phyloP scores from a whole-genome alignment of 2,888 invertebrate species.

The Neuroscelio doddi region DNA sequence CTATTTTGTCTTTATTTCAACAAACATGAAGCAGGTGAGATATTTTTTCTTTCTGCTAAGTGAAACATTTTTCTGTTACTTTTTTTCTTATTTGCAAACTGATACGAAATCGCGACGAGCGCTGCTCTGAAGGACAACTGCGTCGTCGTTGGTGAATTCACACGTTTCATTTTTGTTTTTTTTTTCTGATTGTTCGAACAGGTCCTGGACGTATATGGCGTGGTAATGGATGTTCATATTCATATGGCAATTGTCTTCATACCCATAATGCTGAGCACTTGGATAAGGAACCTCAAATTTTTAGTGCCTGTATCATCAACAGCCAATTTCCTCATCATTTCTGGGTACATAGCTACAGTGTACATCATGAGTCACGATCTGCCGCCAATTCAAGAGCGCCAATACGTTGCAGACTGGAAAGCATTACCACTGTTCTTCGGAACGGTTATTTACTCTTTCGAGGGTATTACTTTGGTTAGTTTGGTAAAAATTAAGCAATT shows the following conservation, averaged over 20 bases:
- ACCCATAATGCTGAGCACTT: constrained; percentile 82
- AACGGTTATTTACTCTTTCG: constrained; percentile 96
- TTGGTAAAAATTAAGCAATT: too few species aligned
- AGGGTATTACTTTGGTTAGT: constrained; percentile 92
- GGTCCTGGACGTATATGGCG: constrained; percentile 80
- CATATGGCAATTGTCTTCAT: constrained; percentile 84
- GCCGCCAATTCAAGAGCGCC: constrained; percentile 77
- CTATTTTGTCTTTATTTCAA: constrained; percentile 95
- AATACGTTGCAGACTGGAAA: constrained; percentile 76
- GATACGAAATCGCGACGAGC: constrained; percentile 25
- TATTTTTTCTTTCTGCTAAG: background rate
- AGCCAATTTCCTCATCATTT: constrained; percentile 84
- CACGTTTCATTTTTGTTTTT: background rate
- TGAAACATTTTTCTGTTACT: constrained; percentile 5
- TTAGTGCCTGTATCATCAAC: constrained; percentile 85
- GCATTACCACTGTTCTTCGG: constrained; percentile 93
- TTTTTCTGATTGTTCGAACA: constrained; percentile 68
- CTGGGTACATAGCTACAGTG: constrained; percentile 84
- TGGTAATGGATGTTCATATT: constrained; percentile 78
- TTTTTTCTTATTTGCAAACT: too few species aligned
- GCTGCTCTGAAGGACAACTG: constrained; percentile 18
- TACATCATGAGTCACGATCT: constrained; percentile 84
- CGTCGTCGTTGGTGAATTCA: constrained; percentile 14
- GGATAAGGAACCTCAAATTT: constrained; percentile 84
- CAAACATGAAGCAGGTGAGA: constrained; percentile 84